Conservation (phyloP, 35 echinoderm and acorn worm species). For the Lytechinus pictus region DNA sequence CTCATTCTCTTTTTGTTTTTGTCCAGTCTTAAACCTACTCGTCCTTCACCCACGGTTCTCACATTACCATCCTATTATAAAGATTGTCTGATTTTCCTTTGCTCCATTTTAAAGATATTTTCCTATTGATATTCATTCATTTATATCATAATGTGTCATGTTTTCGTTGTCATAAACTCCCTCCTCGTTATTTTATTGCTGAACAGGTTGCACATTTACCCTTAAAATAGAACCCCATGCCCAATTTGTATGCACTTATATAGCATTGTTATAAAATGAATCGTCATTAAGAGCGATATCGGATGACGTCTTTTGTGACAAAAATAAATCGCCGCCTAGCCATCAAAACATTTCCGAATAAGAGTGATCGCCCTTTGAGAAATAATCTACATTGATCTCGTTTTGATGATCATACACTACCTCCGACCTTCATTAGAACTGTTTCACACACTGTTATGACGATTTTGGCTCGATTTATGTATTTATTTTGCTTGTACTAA, state of each 20-base stretch:
- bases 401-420: not conserved
- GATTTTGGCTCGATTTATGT: not conserved
- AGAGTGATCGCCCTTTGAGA: not conserved
- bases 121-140: not conserved
- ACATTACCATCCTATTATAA: not conserved
- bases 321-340: not conserved
- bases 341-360: slow-evolving; percentile 5
- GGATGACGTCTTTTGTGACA: not conserved
- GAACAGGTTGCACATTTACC: not conserved
- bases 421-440: not conserved
- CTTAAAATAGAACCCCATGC: not conserved
- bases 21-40: not conserved
- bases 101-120: not conserved
- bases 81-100: not conserved
- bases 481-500: not conserved
- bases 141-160: not conserved
- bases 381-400: not conserved
- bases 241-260: too few relatives aligned
- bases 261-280: not conserved
- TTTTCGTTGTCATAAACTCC: not conserved
- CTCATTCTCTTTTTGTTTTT: too few relatives aligned
- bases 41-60: not conserved
- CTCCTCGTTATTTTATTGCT: not conserved
- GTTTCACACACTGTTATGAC: not conserved
- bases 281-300: not conserved